A percentile compares a stretch with the other conserved stretches of the same genome.
phyloP scores from a whole-genome alignment of 2,797 vertebrate genomes.

The Lacerta viridis region DNA sequence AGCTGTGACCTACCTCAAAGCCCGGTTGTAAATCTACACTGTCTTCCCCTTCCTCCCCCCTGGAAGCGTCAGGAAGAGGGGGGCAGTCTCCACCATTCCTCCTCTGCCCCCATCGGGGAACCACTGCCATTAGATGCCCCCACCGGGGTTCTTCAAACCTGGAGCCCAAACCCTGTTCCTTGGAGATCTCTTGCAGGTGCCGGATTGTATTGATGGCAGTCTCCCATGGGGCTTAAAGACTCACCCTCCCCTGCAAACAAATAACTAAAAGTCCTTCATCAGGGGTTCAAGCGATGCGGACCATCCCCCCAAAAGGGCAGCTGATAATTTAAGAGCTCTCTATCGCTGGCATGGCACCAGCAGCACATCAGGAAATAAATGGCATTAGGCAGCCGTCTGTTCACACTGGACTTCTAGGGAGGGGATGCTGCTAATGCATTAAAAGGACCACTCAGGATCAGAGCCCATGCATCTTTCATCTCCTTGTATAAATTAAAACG shows the following conservation, averaged over 20 bases:
- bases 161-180: no score
- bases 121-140: no score
- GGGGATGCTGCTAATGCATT: constrained; percentile 46
- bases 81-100: no score
- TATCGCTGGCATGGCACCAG: constrained; percentile 29
- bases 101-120: no score
- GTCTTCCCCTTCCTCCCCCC: no score
- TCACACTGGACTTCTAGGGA: background rate
- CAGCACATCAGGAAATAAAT: constrained; percentile 45
- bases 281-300: background rate
- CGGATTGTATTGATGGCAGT: no score
- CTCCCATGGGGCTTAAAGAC: background rate
- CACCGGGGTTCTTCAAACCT: no score
- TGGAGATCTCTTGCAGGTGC: background rate
- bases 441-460: constrained; percentile 45
- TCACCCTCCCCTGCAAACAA: background rate
- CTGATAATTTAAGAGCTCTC: background rate
- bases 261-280: background rate
- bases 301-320: background rate
- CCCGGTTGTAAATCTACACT: no score
- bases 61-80: no score
- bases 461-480: constrained; percentile 39
- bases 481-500: background rate
- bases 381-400: background rate
- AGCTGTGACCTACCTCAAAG: no score